Evolutionary conservation across 2,797 vertebrate species (phyloP).

Genomic region (Pipistrellus nathusii): DNA sequence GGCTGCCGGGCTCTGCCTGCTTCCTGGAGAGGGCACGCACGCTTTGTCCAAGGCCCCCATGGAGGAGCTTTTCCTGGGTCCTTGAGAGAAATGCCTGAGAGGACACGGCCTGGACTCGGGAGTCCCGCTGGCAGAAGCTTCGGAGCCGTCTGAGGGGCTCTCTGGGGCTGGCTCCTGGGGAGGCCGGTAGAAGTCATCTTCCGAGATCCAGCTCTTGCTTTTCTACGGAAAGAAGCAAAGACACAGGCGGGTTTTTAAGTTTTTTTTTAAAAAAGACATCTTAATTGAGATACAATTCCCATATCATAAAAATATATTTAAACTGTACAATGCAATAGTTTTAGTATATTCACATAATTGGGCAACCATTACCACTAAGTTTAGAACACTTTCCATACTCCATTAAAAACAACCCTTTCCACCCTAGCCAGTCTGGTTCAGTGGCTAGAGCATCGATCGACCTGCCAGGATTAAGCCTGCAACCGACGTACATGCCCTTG

Average conservation of each 20-base stretch:
- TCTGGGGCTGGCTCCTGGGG: slow-evolving; percentile 72
- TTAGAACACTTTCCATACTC: background rate
- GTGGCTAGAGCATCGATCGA: too few relatives aligned
- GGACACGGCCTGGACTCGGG: background rate
- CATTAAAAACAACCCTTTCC: too few relatives aligned
- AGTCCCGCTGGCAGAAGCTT: slow-evolving; percentile 49
- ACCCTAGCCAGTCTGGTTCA: too few relatives aligned
- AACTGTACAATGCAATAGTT: background rate
- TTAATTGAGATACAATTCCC: background rate
- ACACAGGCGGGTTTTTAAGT: background rate
- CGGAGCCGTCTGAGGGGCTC: slow-evolving; percentile 60
- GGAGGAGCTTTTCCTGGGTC: slow-evolving; percentile 48
- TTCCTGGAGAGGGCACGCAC: slow-evolving; percentile 26
- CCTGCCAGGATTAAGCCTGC: too few relatives aligned
- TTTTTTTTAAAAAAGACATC: background rate
- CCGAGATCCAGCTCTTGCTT: slow-evolving; percentile 95
- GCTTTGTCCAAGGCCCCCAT: slow-evolving; percentile 71
- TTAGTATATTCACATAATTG: background rate
- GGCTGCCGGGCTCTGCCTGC: slow-evolving; percentile 10
- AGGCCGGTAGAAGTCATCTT: slow-evolving; percentile 96
- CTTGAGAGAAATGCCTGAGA: slow-evolving; percentile 68
- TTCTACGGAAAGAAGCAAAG: slow-evolving; percentile 84
- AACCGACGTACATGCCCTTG: too few relatives aligned
- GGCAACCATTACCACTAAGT: background rate
- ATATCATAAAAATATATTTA: background rate